Percentiles rank a stretch among this genome's conserved stretches.
phyloP scores from a whole-genome alignment of 2,113 vertebrate genomes.

The Corythoichthys intestinalis region DNA sequence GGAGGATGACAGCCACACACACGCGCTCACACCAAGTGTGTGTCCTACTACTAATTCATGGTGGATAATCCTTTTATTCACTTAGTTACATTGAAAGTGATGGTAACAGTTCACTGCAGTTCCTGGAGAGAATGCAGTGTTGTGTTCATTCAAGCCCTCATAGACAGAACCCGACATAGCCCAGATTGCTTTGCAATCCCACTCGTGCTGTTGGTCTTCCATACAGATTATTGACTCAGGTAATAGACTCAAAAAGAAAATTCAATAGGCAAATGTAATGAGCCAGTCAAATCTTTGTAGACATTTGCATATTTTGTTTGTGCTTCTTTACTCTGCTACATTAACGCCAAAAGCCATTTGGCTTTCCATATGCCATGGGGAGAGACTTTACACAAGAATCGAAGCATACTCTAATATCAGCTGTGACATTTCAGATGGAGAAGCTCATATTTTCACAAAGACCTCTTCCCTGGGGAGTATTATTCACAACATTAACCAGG shows the following conservation, averaged over 20 bases:
- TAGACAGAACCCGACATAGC: constrained; percentile 1
- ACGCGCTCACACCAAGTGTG: constrained; percentile 33
- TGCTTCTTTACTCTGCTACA: constrained; percentile 27
- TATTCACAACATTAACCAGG: constrained; percentile 77
- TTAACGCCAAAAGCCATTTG: constrained; percentile 36
- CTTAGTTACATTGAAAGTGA: constrained; percentile 43
- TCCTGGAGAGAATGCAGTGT: constrained; percentile 29
- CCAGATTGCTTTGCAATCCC: constrained; percentile 24
- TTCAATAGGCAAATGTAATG: constrained; percentile 30
- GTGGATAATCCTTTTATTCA: constrained; percentile 70
- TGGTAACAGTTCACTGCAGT: constrained; percentile 28
- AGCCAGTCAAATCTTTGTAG: constrained; percentile 43
- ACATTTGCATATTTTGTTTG: constrained; percentile 49
- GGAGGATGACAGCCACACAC: constrained; percentile 20
- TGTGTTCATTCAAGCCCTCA: constrained; percentile 16
- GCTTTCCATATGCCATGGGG: constrained; percentile 33
- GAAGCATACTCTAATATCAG: constrained; percentile 31
- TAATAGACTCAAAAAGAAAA: constrained; percentile 17
- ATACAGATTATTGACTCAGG: constrained; percentile 19
- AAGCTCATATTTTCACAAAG: constrained; percentile 73
- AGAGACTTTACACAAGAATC: constrained; percentile 9
- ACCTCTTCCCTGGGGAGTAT: constrained; percentile 64
- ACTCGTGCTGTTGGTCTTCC: constrained; percentile 13
- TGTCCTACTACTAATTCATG: constrained; percentile 60
- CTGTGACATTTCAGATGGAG: constrained; percentile 65